phyloP scores from a whole-genome alignment of 2,113 vertebrate species.

The Podiceps cristatus region DNA sequence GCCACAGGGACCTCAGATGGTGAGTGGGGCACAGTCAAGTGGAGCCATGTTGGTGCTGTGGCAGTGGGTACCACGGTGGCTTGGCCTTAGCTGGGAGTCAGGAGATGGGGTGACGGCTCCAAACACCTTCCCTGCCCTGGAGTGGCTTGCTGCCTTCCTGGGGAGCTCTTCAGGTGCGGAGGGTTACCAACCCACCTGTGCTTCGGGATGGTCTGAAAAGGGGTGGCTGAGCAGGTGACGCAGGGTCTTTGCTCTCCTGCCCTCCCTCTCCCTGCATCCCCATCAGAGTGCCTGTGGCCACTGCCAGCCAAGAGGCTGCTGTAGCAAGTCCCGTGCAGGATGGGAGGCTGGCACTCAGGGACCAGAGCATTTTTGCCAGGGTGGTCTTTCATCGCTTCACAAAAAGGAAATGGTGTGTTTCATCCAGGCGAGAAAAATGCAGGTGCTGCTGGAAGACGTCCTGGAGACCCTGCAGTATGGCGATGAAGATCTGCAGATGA shows the following conservation, averaged over 20 bases:
- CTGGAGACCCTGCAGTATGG: not conserved
- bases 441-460: not conserved
- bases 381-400: not conserved
- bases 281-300: no score
- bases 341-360: not conserved
- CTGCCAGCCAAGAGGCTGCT: not conserved
- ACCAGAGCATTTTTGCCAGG: not conserved
- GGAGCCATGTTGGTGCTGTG: not conserved
- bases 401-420: not conserved
- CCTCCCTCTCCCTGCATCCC: not conserved
- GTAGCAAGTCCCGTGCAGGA: not conserved
- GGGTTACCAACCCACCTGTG: not conserved
- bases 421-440: not conserved
- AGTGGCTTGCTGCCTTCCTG: not conserved
- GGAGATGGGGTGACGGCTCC: not conserved
- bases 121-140: not conserved
- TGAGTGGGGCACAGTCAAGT: not conserved
- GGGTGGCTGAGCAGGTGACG: no score
- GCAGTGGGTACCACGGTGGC: no score
- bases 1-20: not conserved
- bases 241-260: not conserved
- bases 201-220: no score
- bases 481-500: not conserved
- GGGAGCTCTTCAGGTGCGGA: not conserved
- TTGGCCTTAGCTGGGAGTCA: not conserved